Base-by-base conservation (phyloP, 2,888 invertebrate species). In the Elgonia sp. region DNA sequence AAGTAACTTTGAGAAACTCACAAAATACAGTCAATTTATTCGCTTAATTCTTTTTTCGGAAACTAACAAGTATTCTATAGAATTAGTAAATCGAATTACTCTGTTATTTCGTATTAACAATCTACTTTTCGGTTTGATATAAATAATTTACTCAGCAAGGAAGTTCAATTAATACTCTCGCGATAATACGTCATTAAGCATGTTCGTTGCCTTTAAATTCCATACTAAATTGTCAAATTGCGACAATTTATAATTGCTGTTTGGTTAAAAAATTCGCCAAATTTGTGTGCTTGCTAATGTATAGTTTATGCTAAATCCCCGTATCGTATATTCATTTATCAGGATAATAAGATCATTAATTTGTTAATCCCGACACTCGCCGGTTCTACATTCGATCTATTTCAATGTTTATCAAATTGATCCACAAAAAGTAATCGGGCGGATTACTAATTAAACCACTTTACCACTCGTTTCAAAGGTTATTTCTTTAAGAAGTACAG, bases 271-370 rank as follows among this genome's bases (percentile, higher is more conserved):
- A 80, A 80, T 62, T 60, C 9, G 12, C 75, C 18, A 62, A 80
- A 75, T 80, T 85, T 53, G 77, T 40, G 40, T 18, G 42, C 53
- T n/a, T 42, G 65, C 65, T 79, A 83, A 81, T 81, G 81, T 70
- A 84, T n/a, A 65, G 81, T 81, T 81, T 87, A 84, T 81, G 73
- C 70, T 57, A 79, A 81, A 77, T 81, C 80, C 81, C 39, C 18
- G 67, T 62, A 79, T 67, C 86, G 82, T 72, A 67, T n/a, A 81
- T 84, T 65, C 84, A 88, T 88, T 80, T 81, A 69, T 88, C 69
- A 75, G 77, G 69, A 75, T 84, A 84, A 88, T 82, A 77, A 87
- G 76, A 50, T 63, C 76, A 83, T 84, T 84, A 79, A 84, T 87
- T 81, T 9, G 70, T 84, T 87, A 84, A 84, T 84, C 80, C 77